Evolutionary conservation across 2,888 invertebrate species (phyloP), one percentile per base, ranked within the genome.

Genomic region (Napeogenes sylphis): DNA sequence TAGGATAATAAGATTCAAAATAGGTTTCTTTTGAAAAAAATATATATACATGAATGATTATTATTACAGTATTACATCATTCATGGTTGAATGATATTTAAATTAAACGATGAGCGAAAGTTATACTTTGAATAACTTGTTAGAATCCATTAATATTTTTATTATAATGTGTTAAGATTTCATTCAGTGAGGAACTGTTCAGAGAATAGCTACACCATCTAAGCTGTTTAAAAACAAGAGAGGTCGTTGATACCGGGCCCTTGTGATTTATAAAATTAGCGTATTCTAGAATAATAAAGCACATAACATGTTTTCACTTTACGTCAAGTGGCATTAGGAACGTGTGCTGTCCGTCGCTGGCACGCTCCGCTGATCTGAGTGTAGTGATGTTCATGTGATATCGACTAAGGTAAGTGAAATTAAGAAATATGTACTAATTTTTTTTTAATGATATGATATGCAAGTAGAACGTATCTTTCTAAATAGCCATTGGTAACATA

Each of bases 261-360:
- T 51, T 51, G 63, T 55, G 54, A 59, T 63, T 62, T 63, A 59
- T 56, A 59, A 56, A 59, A 63, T 59, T 51, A 61, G 63, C 61
- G 53, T 66, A 55, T 67, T 65, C 64, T 65, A 63, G 65, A 68
- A 70, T 51, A 66, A 66, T 65, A 68, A 66, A 65, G 47, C 47
- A 51, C 30, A 62, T 64, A 66, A 66, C 67, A 67, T 51, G 71
- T 75, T 78, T 78, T 77, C 78, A 73, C 78, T 73, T 70, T 70
- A 56, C 63, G 67, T 65, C 65, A 56, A 70, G 75, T 71, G 70
- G 70, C 67, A 72, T 73, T 69, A 70, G 69, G 64, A 61, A 65
- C 62, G 62, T 66, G 61, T 67, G 57, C 59, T 64, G 69, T 66
- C 65, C 66, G 70, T 62, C 30, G 66, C 58, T 64, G 62, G 59